Evolutionary conservation across 2,888 invertebrate species (phyloP).

Genomic region (Philonicus albiceps): DNA sequence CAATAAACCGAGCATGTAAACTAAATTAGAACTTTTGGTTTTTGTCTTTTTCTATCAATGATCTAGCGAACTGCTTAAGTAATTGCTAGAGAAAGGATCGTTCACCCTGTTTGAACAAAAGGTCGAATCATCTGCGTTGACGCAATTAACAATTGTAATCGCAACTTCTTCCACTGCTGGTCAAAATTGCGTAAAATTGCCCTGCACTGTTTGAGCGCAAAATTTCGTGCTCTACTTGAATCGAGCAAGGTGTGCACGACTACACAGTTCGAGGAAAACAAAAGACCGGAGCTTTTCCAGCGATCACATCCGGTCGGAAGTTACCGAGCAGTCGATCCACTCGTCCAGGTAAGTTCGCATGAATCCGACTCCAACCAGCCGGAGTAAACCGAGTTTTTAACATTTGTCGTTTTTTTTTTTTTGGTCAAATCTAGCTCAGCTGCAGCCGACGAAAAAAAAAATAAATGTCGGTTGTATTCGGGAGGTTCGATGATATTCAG

Average conservation of each 20-base stretch:
- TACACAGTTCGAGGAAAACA: not conserved
- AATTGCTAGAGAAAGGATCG: not conserved
- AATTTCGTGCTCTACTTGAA: not conserved
- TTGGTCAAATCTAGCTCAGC: not conserved
- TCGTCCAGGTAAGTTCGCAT: not conserved
- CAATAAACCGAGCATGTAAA: not conserved
- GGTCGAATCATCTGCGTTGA: not conserved
- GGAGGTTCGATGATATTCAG: not conserved
- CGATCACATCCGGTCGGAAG: slow-evolving; percentile 8
- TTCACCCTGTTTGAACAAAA: not conserved
- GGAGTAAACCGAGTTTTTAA: not conserved
- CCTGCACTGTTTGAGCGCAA: not conserved
- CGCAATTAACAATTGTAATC: not conserved
- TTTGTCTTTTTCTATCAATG: not conserved
- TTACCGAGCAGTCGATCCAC: not conserved
- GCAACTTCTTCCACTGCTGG: not conserved
- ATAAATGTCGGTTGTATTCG: not conserved
- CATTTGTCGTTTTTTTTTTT: not conserved
- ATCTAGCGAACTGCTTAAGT: not conserved
- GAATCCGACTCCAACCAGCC: not conserved
- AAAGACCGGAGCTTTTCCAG: not conserved
- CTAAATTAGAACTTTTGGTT: not conserved
- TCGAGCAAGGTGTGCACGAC: slow-evolving; percentile 1
- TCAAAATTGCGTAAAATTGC: not conserved
- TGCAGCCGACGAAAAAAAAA: too few relatives aligned